Evolutionary conservation across 2,113 vertebrate genomes (phyloP).

Genomic region (Sakesphorus luctuosus): DNA sequence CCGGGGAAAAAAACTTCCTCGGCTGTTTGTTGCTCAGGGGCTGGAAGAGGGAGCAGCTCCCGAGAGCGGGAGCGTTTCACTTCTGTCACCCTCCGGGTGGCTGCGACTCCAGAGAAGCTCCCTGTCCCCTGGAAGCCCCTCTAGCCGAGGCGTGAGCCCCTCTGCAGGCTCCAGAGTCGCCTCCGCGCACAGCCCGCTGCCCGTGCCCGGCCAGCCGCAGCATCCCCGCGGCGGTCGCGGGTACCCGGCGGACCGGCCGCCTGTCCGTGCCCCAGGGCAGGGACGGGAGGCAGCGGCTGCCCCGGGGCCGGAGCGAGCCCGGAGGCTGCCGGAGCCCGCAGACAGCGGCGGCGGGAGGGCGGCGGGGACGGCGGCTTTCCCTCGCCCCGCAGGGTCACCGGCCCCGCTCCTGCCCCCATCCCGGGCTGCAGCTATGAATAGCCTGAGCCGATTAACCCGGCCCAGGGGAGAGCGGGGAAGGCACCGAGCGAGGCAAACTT

Average conservation of each 20-base stretch:
- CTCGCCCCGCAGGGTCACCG: background rate
- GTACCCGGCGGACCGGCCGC: background rate
- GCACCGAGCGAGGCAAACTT: constrained; percentile 57
- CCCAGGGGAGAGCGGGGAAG: background rate
- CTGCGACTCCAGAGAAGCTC: background rate
- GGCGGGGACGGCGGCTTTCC: background rate
- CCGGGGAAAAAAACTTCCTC: constrained; percentile 27
- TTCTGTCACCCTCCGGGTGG: background rate
- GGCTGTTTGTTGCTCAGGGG: background rate
- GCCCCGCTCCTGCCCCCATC: background rate
- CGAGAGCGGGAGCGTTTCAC: background rate
- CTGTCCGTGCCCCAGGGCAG: background rate
- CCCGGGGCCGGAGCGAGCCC: background rate
- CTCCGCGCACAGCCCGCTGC: background rate
- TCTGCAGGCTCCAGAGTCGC: background rate
- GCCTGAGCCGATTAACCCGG: constrained; percentile 46
- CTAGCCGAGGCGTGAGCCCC: background rate
- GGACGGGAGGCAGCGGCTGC: background rate
- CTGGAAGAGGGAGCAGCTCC: background rate
- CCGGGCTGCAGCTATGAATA: constrained; percentile 32
- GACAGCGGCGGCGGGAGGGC: background rate
- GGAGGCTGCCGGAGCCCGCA: background rate
- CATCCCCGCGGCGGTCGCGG: background rate
- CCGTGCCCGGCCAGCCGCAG: background rate
- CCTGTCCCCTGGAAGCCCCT: background rate